Base-by-base conservation (phyloP, 2,113 vertebrate species). In the Hippocampus comes region DNA sequence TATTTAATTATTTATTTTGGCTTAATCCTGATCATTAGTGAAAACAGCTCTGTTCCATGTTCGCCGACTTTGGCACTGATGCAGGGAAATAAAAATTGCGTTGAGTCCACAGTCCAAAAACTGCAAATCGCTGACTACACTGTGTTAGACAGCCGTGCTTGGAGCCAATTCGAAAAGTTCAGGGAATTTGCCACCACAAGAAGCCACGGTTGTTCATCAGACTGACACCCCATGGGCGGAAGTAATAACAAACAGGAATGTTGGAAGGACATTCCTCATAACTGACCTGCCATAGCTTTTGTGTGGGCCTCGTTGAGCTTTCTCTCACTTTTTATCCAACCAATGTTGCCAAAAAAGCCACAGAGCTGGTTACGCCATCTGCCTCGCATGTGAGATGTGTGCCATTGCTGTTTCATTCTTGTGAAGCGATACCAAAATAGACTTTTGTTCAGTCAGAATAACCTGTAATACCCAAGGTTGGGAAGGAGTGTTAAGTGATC, bases 71-170 rank as follows among this genome's bases (percentile, higher is more conserved):
- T 63, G 30, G 8, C 38, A 21, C 18, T 65, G 41, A 65, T n/a
- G 21, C 14, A 65, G 42, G 17, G 41, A 65, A 23, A 23, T 25
- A 34, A 65, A 65, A 65, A 46, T 65, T 14, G n/a, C n/a, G 9
- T 43, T 65, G 63, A 65, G 21, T 41, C 9, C 63, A 23, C n/a
- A 23, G n/a, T 23, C 41, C 41, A 23, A 43, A 65, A 43, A 23
- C 84, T 82, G 83, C 73, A 84, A 87, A 87, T 84, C 9, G 34
- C 34, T 63, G 17, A 63, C 30, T 41, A 21, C 61, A 63, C 18
- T 42, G 61, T 21, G 34, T 63, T 30, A 9, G 60, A 38, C 60
- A 38, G 27, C 20, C 20, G 15, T 61, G 60, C 34, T 17, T 41
- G 61, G 18, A 63, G 34, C 34, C 17, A 8, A 41, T 41, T 18